phyloP scores from a whole-genome alignment of 2,888 invertebrate species.

The Candidula unifasciata region DNA sequence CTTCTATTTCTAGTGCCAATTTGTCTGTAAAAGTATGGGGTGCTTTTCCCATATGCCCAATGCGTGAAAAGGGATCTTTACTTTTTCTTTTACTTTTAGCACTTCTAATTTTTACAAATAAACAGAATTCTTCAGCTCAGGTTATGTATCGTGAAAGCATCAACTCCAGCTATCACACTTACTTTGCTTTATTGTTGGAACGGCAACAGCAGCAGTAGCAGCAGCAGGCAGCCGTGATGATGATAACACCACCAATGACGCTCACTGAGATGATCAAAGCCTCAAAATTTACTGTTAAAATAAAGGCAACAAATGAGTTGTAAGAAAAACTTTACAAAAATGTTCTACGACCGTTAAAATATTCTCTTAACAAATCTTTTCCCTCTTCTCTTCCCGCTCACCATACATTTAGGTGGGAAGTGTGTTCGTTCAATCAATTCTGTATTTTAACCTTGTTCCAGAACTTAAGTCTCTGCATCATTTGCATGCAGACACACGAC shows the following conservation, averaged over 20 bases:
- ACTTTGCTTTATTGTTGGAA: conserved; percentile 30
- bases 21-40: too few relatives aligned
- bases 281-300: conserved; percentile 55
- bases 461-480: too few relatives aligned
- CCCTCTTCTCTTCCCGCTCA: too few relatives aligned
- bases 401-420: too few relatives aligned
- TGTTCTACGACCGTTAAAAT: too few relatives aligned
- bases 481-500: too few relatives aligned
- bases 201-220: conserved; percentile 56
- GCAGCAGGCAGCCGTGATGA: conserved; percentile 48
- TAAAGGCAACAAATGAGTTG: background rate
- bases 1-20: too few relatives aligned
- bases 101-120: background rate
- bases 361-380: background rate
- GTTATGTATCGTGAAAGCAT: background rate
- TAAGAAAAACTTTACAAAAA: background rate
- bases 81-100: too few relatives aligned
- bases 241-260: conserved; percentile 53
- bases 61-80: too few relatives aligned
- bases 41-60: too few relatives aligned
- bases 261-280: conserved; percentile 54
- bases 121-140: background rate
- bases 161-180: background rate
- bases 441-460: too few relatives aligned
- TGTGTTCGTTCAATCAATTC: too few relatives aligned